Conservation (phyloP, 2,797 vertebrate genomes). For the Yasuhikotakia modesta region DNA sequence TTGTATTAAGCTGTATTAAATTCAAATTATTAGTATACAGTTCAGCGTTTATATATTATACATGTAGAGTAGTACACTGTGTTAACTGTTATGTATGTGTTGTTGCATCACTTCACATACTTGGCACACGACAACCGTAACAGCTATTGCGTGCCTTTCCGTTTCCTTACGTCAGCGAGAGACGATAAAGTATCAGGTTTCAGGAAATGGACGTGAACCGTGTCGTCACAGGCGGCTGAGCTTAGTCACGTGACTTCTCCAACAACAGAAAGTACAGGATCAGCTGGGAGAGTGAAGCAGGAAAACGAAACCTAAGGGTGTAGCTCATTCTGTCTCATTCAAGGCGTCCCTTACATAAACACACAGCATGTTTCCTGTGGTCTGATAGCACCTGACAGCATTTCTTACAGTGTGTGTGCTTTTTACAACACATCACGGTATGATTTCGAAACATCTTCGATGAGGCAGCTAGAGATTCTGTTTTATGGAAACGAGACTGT, state of each 20-base stretch:
- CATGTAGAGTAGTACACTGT: too few relatives aligned
- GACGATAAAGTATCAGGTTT: constrained; percentile 23
- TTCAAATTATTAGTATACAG: too few relatives aligned
- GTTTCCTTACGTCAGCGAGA: neutral
- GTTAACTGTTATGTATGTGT: too few relatives aligned
- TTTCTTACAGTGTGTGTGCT: neutral
- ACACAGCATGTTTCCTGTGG: neutral
- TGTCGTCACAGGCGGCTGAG: neutral
- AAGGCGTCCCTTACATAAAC: neutral
- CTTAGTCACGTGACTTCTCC: constrained; percentile 53
- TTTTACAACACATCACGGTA: neutral
- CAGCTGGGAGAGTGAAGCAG: constrained; percentile 39
- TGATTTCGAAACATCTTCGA: neutral
- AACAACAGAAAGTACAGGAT: constrained; percentile 33
- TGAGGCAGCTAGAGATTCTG: neutral
- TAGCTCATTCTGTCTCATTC: constrained; percentile 33
- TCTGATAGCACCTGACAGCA: neutral
- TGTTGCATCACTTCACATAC: too few relatives aligned
- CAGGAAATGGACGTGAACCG: neutral
- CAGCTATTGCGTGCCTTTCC: neutral
- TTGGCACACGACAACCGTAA: too few relatives aligned
- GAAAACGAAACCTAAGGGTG: constrained; percentile 69
- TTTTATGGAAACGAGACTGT: constrained; percentile 43
- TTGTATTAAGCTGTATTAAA: too few relatives aligned
- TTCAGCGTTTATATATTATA: too few relatives aligned